Conservation (phyloP, 2,888 invertebrate species). For the Panorpa germanica region DNA sequence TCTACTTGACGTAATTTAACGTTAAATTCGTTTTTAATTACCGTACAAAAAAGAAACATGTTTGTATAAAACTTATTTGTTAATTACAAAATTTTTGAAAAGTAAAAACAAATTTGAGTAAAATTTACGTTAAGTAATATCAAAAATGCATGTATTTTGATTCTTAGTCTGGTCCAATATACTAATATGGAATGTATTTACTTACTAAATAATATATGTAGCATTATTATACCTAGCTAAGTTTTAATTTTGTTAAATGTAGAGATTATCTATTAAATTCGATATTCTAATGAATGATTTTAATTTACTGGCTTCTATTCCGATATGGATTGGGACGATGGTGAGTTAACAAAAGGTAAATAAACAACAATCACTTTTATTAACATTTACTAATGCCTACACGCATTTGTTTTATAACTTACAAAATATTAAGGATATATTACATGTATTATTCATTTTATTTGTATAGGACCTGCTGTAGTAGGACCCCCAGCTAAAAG, state of each 20-base stretch:
- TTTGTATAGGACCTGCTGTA: slow-evolving; percentile 14
- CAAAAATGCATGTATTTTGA: too few relatives aligned
- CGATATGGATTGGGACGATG: slow-evolving; percentile 43
- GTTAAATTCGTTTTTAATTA: too few relatives aligned
- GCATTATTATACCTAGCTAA: slow-evolving; percentile 8
- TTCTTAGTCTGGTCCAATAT: too few relatives aligned
- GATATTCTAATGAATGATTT: slow-evolving; percentile 19
- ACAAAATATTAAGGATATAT: background rate
- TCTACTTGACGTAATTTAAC: too few relatives aligned
- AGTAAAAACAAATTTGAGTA: too few relatives aligned
- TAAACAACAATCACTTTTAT: slow-evolving; percentile 1
- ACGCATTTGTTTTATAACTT: background rate
- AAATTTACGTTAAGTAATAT: too few relatives aligned
- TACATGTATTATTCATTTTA: background rate
- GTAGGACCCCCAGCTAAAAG: slow-evolving; percentile 56
- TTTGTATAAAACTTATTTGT: too few relatives aligned
- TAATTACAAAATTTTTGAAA: too few relatives aligned
- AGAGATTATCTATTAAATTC: slow-evolving; percentile 2
- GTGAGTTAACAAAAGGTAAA: slow-evolving; percentile 23
- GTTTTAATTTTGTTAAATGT: slow-evolving; percentile 9
- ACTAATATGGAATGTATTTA: too few relatives aligned
- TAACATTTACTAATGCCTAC: slow-evolving; percentile 12
- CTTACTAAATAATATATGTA: background rate
- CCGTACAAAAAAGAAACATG: too few relatives aligned
- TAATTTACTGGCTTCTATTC: slow-evolving; percentile 35